Evolutionary conservation across 2,888 invertebrate genomes (phyloP), one percentile per base, ranked within the genome.

Genomic region (Yponomeuta evonymella): DNA sequence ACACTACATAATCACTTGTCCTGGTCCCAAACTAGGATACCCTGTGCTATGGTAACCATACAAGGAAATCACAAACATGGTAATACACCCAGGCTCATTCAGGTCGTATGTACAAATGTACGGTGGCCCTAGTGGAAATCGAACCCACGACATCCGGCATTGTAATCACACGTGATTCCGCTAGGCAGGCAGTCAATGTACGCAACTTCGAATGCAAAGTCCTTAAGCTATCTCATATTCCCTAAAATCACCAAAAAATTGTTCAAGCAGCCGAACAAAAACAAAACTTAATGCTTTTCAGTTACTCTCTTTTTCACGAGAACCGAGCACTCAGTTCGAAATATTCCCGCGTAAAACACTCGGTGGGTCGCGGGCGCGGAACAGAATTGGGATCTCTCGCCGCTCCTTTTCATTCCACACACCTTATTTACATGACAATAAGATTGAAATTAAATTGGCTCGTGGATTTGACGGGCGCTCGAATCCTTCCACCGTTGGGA

Each of bases 361-460:
- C 51, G 51, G 12, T 12, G 15, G 51, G 15, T 58, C 15, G 15
- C 51, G 51, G 15, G 51, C 51, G 51, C 51, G 51, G 51, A 58
- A 58, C 51, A 15, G 15, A 58, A 58, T 58, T 58, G 51, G 51
- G 51, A 58, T 58, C 51, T 58, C 51, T 15, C 12, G 51, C 51
- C 51, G 51, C 51, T 58, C 64, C 64, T 64, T 64, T 64, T 64
- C 64, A 64, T 23, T 64, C 64, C 29, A 30, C 6, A 23, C 30
- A 23, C 66, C 36, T 33, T 66, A 66, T 66, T 66, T 33, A 23
- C 66, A 66, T 66, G 66, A 66, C 66, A 66, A 66, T 36, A 66
- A 66, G 30, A 66, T 66, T 66, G 36, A 36, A 66, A 36, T 66
- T 36, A 66, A 66, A 66, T 36, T 36, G 66, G 66, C 15, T 66